A percentile compares a stretch with the other conserved stretches of the same genome.
These are phyloP conservation scores for Scelioninae gen. 1 DNA, from an alignment of 2,888 invertebrate genomes.

Conservation along the genomic window DNA sequence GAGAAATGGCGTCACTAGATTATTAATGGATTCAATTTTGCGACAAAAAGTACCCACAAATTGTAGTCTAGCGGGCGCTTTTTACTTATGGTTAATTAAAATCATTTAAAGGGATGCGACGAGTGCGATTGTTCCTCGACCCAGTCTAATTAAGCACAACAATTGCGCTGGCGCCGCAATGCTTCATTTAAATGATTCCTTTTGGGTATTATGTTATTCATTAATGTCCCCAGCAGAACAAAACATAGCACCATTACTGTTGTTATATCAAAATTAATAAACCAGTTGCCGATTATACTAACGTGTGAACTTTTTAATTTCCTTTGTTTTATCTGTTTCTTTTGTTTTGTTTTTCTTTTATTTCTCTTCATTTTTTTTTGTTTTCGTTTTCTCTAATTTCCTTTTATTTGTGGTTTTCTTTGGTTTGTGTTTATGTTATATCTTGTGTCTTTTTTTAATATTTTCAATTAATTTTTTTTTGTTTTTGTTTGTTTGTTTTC, in stretches of 20 bases:
- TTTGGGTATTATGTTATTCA: conserved; percentile 37
- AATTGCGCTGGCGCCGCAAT: conserved; percentile 50
- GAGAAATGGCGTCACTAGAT: conserved; percentile 1
- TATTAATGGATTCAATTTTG: conserved; percentile 40
- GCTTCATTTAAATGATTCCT: conserved; percentile 45
- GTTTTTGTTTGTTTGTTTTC: no score
- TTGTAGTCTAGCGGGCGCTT: conserved; percentile 16
- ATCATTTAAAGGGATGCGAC: conserved; percentile 47
- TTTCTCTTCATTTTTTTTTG: background rate
- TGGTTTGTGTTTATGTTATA: background rate
- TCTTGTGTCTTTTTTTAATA: no score
- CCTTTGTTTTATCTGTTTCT: background rate
- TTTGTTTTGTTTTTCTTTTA: background rate
- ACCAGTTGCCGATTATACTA: background rate
- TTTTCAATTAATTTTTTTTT: no score
- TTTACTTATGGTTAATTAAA: conserved; percentile 58
- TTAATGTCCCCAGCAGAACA: conserved; percentile 9
- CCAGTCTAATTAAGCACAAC: conserved; percentile 53
- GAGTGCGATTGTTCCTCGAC: conserved; percentile 39
- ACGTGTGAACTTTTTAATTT: background rate
- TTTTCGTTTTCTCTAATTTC: no score
- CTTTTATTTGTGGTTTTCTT: no score
- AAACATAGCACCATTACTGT: conserved; percentile 11
- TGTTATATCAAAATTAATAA: conserved; percentile 16
- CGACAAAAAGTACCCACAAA: conserved; percentile 28